These are phyloP conservation scores for Pipistrellus nathusii DNA, from an alignment of 2,797 vertebrate species.

Conservation along the genomic window DNA sequence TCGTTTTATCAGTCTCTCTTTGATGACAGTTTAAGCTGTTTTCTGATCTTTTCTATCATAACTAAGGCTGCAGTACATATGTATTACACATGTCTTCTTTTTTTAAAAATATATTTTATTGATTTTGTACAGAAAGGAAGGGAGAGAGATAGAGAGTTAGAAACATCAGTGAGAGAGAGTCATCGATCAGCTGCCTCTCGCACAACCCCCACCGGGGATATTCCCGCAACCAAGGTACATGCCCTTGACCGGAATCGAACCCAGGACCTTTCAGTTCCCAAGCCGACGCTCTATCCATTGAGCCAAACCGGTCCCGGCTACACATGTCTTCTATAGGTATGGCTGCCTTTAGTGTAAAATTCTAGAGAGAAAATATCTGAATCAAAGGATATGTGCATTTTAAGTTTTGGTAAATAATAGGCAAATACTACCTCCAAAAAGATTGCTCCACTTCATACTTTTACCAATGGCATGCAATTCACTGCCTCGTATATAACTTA, in stretches of 20 bases:
- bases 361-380: not conserved
- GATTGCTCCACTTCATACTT: not conserved
- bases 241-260: too few species aligned
- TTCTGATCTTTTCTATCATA: not conserved
- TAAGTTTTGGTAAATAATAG: not conserved
- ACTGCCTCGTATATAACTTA: not conserved
- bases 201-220: too few species aligned
- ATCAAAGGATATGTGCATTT: conserved; percentile 33
- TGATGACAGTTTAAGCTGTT: not conserved
- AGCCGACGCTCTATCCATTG: too few species aligned
- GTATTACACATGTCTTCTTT: not conserved
- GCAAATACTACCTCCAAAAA: conserved; percentile 1
- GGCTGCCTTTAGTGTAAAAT: not conserved
- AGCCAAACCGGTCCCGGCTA: too few species aligned
- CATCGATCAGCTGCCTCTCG: too few species aligned
- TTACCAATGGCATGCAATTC: not conserved
- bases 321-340: not conserved
- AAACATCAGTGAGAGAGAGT: too few species aligned
- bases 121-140: too few species aligned
- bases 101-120: too few species aligned
- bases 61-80: not conserved
- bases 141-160: too few species aligned
- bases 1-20: not conserved
- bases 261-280: too few species aligned
- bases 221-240: too few species aligned